Evolutionary conservation across 2,888 invertebrate species (phyloP).

Genomic region (Xestobium rufovillosum): DNA sequence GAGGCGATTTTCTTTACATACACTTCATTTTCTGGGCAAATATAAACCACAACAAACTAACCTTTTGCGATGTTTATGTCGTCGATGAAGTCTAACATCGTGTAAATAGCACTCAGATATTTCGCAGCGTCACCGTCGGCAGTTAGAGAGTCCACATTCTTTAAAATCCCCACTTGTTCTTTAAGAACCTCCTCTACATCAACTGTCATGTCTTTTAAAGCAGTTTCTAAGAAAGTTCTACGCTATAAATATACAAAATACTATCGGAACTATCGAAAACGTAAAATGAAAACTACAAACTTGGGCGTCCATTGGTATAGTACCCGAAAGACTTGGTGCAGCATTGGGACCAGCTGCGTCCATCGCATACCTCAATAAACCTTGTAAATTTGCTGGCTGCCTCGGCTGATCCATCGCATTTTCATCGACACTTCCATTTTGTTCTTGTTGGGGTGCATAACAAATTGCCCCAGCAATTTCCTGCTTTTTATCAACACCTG

Average conservation of each 20-base stretch:
- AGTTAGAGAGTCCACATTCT: slow-evolving; percentile 43
- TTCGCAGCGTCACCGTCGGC: slow-evolving; percentile 50
- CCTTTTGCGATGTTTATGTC: slow-evolving; percentile 75
- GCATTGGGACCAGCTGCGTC: slow-evolving; percentile 57
- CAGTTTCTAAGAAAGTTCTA: slow-evolving; percentile 62
- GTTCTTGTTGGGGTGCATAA: background rate
- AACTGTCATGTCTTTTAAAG: slow-evolving; percentile 60
- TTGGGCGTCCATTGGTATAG: too few species aligned
- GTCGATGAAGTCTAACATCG: slow-evolving; percentile 61
- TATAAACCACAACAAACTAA: too few species aligned
- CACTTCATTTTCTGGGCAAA: background rate
- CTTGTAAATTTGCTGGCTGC: slow-evolving; percentile 42
- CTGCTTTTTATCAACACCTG: background rate
- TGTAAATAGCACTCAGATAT: slow-evolving; percentile 57
- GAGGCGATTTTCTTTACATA: background rate
- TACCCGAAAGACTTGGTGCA: slow-evolving; percentile 47
- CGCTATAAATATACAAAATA: slow-evolving; percentile 57
- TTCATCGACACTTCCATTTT: slow-evolving; percentile 4
- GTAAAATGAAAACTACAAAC: too few species aligned
- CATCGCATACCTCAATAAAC: slow-evolving; percentile 62
- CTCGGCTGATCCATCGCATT: slow-evolving; percentile 29
- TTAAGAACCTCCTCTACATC: slow-evolving; percentile 61
- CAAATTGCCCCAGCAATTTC: slow-evolving; percentile 6
- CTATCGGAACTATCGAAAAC: too few species aligned
- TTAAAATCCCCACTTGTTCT: slow-evolving; percentile 53